These are phyloP conservation scores for Neomonachus schauinslandi DNA, from an alignment of 2,113 vertebrate genomes.

Conservation along the genomic window DNA sequence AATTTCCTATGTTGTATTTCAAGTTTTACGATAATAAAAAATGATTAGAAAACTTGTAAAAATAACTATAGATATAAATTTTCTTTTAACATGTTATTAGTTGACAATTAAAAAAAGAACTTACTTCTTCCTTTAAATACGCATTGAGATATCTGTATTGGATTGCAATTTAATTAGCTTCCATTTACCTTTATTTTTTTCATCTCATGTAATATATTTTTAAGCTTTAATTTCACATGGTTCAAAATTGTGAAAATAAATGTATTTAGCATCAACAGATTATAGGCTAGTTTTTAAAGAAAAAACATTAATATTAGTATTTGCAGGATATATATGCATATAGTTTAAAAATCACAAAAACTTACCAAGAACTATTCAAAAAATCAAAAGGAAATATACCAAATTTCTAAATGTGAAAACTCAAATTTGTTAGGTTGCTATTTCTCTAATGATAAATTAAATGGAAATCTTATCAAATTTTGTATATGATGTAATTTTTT, in stretches of 20 bases:
- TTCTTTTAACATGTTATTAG: neutral
- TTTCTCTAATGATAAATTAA: constrained; percentile 17
- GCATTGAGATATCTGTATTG: neutral
- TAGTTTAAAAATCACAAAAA: neutral
- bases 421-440: neutral
- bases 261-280: neutral
- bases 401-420: neutral
- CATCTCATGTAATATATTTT: neutral
- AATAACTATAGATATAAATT: neutral
- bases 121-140: neutral
- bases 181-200: neutral
- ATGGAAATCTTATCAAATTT: neutral
- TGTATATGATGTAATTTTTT: neutral
- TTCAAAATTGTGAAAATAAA: constrained; percentile 13
- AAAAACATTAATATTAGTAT: neutral
- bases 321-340: neutral
- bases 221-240: neutral
- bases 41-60: neutral
- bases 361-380: neutral
- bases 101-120: neutral
- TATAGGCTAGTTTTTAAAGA: neutral
- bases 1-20: neutral
- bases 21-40: neutral
- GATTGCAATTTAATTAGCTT: constrained; percentile 11
- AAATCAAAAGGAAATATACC: neutral